A percentile compares a stretch with the other conserved stretches of the same genome.
phyloP scores from a whole-genome alignment of 2,888 invertebrate species.

The Drosophila imparisetae region DNA sequence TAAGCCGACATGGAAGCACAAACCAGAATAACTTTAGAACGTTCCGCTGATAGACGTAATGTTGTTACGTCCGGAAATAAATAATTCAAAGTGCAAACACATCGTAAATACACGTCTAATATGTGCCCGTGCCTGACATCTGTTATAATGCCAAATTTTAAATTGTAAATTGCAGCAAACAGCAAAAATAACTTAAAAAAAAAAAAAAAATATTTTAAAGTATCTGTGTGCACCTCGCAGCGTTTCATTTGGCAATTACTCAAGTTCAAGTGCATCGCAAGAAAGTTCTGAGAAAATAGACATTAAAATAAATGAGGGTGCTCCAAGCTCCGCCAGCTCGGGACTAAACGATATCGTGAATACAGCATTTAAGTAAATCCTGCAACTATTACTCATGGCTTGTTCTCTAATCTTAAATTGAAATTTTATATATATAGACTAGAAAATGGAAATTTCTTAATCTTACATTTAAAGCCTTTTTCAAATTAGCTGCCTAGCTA shows the following conservation, averaged over 20 bases:
- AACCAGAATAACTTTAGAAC: conserved; percentile 20
- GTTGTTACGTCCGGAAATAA: conserved; percentile 9
- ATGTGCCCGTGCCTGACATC: background rate
- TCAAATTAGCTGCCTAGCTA: background rate
- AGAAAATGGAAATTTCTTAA: no score
- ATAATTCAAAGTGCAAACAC: conserved; percentile 6
- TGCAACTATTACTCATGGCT: no score
- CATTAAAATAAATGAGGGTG: conserved; percentile 2
- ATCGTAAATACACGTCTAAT: background rate
- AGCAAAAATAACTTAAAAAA: background rate
- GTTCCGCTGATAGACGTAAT: conserved; percentile 30
- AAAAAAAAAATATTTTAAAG: conserved; percentile 19
- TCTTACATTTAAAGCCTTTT: background rate
- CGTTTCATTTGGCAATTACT: conserved; percentile 1
- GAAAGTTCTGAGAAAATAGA: conserved; percentile 7
- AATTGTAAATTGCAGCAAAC: background rate
- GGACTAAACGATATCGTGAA: background rate
- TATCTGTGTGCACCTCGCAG: conserved; percentile 5
- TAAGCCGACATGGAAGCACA: conserved; percentile 16
- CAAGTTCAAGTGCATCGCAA: conserved; percentile 17
- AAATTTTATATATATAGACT: no score
- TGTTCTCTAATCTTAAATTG: background rate
- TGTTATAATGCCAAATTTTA: conserved; percentile 7
- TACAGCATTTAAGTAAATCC: background rate
- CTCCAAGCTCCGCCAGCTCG: background rate